Conservation (phyloP, 2,797 vertebrate species). For the Pangasius larnaudii region DNA sequence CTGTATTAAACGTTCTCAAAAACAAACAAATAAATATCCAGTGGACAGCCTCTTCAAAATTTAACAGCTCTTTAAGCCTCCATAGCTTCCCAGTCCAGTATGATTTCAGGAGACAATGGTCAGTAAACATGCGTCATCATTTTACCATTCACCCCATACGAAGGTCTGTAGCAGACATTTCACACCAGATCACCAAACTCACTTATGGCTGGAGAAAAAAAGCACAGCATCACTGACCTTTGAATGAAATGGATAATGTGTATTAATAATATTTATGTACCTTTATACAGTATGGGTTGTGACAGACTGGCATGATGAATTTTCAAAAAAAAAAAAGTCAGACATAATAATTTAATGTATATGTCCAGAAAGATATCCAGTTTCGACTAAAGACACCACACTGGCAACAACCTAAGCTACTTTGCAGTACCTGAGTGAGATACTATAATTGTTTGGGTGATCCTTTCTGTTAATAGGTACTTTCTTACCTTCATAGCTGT, state of each 20-base stretch:
- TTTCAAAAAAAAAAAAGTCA: not conserved
- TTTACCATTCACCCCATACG: not conserved
- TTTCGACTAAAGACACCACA: not conserved
- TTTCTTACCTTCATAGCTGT: not conserved
- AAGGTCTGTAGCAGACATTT: not conserved
- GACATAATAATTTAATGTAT: too few relatives aligned
- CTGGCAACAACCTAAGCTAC: not conserved
- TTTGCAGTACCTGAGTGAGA: not conserved
- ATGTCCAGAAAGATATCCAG: too few relatives aligned
- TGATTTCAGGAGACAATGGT: not conserved
- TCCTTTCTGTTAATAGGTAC: not conserved
- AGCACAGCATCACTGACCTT: not conserved
- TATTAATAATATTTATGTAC: not conserved
- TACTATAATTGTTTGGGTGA: not conserved
- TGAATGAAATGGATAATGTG: not conserved
- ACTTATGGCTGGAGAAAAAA: not conserved
- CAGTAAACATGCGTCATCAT: not conserved
- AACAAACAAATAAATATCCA: not conserved
- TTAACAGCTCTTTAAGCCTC: not conserved
- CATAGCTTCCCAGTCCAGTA: not conserved
- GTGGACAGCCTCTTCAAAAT: not conserved
- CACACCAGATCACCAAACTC: not conserved
- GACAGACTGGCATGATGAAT: not conserved
- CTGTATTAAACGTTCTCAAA: not conserved
- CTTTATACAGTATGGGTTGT: not conserved